A percentile compares a stretch with the other conserved stretches of the same genome.
Evolutionary conservation across 2,113 vertebrate species (phyloP).

Genomic region (Tupaia chinensis): DNA sequence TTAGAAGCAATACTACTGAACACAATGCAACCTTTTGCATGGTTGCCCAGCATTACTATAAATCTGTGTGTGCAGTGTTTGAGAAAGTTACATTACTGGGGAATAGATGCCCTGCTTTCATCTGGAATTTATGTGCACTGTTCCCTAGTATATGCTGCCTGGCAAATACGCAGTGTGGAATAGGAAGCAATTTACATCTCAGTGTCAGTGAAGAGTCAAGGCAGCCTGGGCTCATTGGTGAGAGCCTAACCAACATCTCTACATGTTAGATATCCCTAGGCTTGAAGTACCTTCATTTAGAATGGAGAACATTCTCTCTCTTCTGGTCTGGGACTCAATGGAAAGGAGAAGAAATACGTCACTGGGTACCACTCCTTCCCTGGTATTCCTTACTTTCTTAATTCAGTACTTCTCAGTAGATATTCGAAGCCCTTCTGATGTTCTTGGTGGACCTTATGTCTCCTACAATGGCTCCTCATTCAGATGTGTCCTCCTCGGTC

Average conservation of each 20-base stretch:
- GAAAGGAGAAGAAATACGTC: background rate
- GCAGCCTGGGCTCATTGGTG: background rate
- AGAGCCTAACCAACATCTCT: background rate
- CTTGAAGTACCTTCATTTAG: background rate
- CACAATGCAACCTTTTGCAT: slow-evolving; percentile 76
- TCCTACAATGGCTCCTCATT: background rate
- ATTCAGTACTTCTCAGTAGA: background rate
- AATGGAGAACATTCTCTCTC: background rate
- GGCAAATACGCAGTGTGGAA: slow-evolving; percentile 11
- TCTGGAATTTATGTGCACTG: slow-evolving; percentile 65
- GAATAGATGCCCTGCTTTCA: slow-evolving; percentile 66
- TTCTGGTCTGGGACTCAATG: background rate
- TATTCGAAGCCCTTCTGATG: fast-evolving
- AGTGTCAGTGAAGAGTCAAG: background rate
- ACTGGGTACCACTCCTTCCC: background rate
- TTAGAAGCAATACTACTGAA: slow-evolving; percentile 70
- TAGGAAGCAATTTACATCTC: slow-evolving; percentile 52
- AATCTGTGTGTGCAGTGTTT: slow-evolving; percentile 74
- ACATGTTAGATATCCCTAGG: background rate
- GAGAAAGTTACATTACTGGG: slow-evolving; percentile 75
- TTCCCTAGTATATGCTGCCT: slow-evolving; percentile 40
- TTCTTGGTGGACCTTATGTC: background rate
- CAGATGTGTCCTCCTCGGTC: background rate
- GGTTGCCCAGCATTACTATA: slow-evolving; percentile 74
- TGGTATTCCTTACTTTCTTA: background rate